A percentile compares a stretch with the other conserved stretches of the same genome.
These are phyloP conservation scores for Stenolophus ochropezus DNA, from an alignment of 2,888 invertebrate genomes.

Conservation along the genomic window DNA sequence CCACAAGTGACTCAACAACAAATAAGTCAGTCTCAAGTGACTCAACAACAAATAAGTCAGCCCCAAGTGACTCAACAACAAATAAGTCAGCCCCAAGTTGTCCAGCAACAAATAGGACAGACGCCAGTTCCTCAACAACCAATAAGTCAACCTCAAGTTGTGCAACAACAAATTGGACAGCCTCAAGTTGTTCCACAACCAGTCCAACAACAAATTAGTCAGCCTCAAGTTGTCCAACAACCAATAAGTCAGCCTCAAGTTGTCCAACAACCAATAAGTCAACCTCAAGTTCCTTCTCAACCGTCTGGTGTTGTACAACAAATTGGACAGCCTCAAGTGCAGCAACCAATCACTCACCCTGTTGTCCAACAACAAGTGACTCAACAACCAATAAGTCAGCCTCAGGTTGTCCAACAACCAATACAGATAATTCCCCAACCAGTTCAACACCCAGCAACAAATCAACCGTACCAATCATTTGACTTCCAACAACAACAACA, in stretches of 20 bases:
- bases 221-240: slow-evolving; percentile 43
- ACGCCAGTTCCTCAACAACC: slow-evolving; percentile 62
- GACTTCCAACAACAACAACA: slow-evolving; percentile 56
- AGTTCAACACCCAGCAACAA: slow-evolving; percentile 37
- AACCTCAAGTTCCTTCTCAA: slow-evolving; percentile 36
- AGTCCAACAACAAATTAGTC: slow-evolving; percentile 49
- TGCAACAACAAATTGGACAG: background rate
- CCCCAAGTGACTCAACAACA: slow-evolving; percentile 26
- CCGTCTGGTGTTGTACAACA: slow-evolving; percentile 62
- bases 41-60: too few species aligned
- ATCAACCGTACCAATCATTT: background rate
- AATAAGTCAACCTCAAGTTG: slow-evolving; percentile 54
- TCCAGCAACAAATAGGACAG: slow-evolving; percentile 58
- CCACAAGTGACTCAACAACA: background rate
- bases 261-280: slow-evolving; percentile 15
- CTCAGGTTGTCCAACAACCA: background rate
- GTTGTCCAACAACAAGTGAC: background rate
- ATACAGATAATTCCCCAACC: slow-evolving; percentile 6
- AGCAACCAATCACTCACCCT: background rate
- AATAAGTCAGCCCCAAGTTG: slow-evolving; percentile 14
- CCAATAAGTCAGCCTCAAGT: slow-evolving; percentile 59
- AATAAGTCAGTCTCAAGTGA: background rate
- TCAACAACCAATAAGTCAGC: background rate
- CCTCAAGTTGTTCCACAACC: background rate
- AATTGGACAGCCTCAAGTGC: background rate